Base-by-base conservation (phyloP, 2,888 invertebrate species). In the Andrena haemorrhoa region DNA sequence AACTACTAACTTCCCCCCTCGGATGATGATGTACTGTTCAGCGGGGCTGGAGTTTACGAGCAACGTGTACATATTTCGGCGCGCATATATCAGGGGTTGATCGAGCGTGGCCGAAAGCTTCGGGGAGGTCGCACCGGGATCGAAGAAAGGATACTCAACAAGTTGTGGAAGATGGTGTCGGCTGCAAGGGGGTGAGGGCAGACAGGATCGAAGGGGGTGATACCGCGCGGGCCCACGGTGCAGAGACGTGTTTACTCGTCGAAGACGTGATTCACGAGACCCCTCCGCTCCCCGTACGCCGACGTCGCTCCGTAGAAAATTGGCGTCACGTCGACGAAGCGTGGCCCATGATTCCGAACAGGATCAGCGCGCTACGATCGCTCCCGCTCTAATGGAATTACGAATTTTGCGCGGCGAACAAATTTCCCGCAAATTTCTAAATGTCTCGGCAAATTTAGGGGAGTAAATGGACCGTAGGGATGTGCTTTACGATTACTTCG, bases 111-210 rank as follows among this genome's bases (percentile, higher is more conserved):
- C 41, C 41, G 41, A 12, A 41, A 41, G 41, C 41, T 41, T 12
- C 1, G 41, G 12, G 41, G 41, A 41, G 12, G 41, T 12, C 41
- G 0, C 41, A 16, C 16, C 47, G 23, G 8, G 56, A 53, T 53
- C 33, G 60, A 64, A 72, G 69, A 75, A 81, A 76, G 73, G 82
- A 61, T 81, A 76, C 69, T 83, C 81, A 81, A 81, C 82, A 81
- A 82, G 81, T 81, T 81, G 81, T 31, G 66, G 66, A 56, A n/a
- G 29, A 16, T 4, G 53, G 8, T 23, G 8, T 20, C 8, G 7
- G 16, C 16, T 2, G 5, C 5, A 7, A 8, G 10, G 20, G 10
- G 7, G 10, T n/a, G 29, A n/a, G n/a, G 20, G 26, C 12, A 12
- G 20, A 60, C 53, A 12, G 61, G 58, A 68, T 74, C 58, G 51